These are phyloP conservation scores for Zaprionus taronus DNA, from an alignment of 1,140 invertebrate genomes.

Conservation along the genomic window DNA sequence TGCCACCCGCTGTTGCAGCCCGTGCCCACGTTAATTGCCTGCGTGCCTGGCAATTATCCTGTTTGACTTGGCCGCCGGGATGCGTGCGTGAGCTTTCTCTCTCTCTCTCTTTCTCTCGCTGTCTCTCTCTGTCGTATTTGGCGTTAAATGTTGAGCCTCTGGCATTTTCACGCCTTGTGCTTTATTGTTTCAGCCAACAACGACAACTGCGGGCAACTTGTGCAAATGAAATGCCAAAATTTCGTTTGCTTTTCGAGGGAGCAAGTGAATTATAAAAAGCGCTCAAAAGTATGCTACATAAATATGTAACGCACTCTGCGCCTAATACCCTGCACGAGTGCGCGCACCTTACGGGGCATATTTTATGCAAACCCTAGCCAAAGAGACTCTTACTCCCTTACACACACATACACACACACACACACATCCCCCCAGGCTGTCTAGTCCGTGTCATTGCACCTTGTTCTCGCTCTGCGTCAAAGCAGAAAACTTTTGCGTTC, in stretches of 20 bases:
- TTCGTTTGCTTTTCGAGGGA: constrained; percentile 11
- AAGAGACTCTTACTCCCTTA: neutral
- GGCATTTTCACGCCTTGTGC: constrained; percentile 70
- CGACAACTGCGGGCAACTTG: constrained; percentile 20
- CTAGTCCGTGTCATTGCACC: constrained; percentile 45
- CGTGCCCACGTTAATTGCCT: constrained; percentile 61
- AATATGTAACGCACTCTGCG: constrained; percentile 37
- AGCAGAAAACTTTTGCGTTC: constrained; percentile 30
- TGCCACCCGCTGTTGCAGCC: constrained; percentile 20
- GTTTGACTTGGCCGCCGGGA: constrained; percentile 27
- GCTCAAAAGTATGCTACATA: constrained; percentile 56
- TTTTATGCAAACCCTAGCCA: constrained; percentile 50
- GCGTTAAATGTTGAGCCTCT: constrained; percentile 65
- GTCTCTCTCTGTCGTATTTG: constrained; percentile 20
- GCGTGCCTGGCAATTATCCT: constrained; percentile 67
- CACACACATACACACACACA: constrained; percentile 6
- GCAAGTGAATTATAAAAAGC: constrained; percentile 62
- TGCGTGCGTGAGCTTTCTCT: constrained; percentile 28
- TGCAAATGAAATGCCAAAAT: constrained; percentile 57
- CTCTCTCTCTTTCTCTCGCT: neutral
- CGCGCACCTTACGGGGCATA: constrained; percentile 30
- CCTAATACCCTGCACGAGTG: constrained; percentile 19
- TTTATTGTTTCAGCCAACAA: constrained; percentile 56
- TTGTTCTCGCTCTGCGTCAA: constrained; percentile 34
- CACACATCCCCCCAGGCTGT: constrained; percentile 1